Evolutionary conservation across 2,113 vertebrate genomes (phyloP).

Genomic region (Perca fluviatilis): DNA sequence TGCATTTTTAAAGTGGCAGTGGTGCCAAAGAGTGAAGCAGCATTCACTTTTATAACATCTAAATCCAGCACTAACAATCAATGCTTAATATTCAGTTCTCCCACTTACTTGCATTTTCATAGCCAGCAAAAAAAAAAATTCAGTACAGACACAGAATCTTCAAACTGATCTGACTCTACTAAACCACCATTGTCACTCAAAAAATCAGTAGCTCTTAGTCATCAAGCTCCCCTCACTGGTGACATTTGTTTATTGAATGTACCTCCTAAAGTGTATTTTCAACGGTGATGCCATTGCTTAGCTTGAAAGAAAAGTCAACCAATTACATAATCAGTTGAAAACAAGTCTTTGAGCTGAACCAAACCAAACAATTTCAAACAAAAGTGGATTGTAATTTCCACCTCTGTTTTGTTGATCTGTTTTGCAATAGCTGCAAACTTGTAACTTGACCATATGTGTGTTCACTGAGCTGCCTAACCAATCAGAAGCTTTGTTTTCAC

Average conservation of each 20-base stretch:
- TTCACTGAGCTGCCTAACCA: not conserved
- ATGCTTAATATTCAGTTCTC: not conserved
- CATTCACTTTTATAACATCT: no score
- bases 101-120: not conserved
- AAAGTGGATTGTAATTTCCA: not conserved
- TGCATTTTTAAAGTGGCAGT: not conserved
- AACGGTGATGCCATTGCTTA: not conserved
- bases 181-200: not conserved
- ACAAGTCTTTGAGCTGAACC: not conserved
- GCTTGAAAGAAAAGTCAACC: not conserved
- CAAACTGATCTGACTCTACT: not conserved
- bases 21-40: not conserved
- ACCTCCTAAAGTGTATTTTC: not conserved
- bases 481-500: not conserved
- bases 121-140: not conserved
- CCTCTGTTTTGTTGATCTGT: not conserved
- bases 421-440: not conserved
- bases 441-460: no score
- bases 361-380: not conserved
- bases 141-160: not conserved
- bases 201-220: not conserved
- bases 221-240: no score
- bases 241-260: not conserved
- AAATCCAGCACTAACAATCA: not conserved
- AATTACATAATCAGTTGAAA: not conserved